These are phyloP conservation scores for Tachysurus vachellii DNA, from an alignment of 2,113 vertebrate species.

Conservation along the genomic window DNA sequence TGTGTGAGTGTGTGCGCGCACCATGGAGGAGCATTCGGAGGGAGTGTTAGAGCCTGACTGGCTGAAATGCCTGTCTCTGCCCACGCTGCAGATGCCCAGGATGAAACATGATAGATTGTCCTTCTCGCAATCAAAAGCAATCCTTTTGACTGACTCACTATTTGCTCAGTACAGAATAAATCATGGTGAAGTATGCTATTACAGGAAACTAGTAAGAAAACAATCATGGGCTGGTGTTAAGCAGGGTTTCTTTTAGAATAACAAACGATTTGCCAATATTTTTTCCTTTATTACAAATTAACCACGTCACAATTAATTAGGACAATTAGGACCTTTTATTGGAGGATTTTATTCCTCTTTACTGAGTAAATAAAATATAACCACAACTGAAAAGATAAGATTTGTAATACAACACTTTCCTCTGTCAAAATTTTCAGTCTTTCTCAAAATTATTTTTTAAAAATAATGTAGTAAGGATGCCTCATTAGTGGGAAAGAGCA, in stretches of 20 bases:
- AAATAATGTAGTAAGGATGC: no score
- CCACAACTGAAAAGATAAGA: not conserved
- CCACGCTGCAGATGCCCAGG: slow-evolving; percentile 43
- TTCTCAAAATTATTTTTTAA: no score
- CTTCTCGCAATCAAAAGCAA: not conserved
- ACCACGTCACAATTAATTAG: not conserved
- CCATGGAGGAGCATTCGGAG: not conserved
- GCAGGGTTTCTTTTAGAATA: not conserved
- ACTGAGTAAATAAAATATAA: not conserved
- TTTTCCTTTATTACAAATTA: not conserved
- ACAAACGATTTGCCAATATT: not conserved
- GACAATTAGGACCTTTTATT: not conserved
- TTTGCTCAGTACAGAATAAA: not conserved
- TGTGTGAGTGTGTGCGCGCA: not conserved
- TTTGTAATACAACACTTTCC: not conserved
- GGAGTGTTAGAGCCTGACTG: slow-evolving; percentile 16
- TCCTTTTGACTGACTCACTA: slow-evolving; percentile 5
- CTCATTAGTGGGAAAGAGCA: no score
- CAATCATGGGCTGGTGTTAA: not conserved
- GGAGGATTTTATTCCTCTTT: not conserved
- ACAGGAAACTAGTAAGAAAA: not conserved
- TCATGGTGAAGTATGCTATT: not conserved
- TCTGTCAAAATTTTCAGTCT: no score
- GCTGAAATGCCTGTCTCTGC: slow-evolving; percentile 27
- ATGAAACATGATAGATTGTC: not conserved